phyloP scores from a whole-genome alignment of 2,113 vertebrate genomes.

The Sula dactylatra region DNA sequence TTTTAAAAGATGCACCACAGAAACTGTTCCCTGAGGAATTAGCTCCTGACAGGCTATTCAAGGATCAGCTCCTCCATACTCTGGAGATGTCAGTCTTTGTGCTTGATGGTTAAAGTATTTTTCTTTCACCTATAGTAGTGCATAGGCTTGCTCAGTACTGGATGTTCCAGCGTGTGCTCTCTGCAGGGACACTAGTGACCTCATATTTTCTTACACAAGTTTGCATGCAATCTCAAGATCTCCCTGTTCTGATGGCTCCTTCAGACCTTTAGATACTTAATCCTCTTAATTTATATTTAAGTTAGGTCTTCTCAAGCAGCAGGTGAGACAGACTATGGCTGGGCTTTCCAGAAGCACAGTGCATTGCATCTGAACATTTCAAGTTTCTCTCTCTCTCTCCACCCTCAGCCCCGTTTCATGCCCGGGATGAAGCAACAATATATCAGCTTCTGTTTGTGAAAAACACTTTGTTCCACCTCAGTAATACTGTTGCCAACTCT shows the following conservation, averaged over 20 bases:
- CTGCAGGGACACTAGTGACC: neutral
- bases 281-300: neutral
- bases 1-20: neutral
- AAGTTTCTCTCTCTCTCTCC: neutral
- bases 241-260: neutral
- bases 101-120: neutral
- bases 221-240: neutral
- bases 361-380: neutral
- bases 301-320: neutral
- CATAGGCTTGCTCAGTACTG: neutral
- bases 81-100: neutral
- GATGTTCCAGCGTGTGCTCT: neutral
- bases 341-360: neutral
- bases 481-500: neutral
- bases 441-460: neutral
- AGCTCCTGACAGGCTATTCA: neutral
- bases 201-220: neutral
- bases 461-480: neutral
- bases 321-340: neutral
- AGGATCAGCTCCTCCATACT: neutral
- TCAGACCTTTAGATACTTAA: neutral
- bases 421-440: neutral
- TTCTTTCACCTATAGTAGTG: neutral
- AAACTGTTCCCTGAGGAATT: neutral
- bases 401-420: rapidly evolving